Conservation (phyloP, 1,140 invertebrate genomes). For the Megalopta genalis region DNA sequence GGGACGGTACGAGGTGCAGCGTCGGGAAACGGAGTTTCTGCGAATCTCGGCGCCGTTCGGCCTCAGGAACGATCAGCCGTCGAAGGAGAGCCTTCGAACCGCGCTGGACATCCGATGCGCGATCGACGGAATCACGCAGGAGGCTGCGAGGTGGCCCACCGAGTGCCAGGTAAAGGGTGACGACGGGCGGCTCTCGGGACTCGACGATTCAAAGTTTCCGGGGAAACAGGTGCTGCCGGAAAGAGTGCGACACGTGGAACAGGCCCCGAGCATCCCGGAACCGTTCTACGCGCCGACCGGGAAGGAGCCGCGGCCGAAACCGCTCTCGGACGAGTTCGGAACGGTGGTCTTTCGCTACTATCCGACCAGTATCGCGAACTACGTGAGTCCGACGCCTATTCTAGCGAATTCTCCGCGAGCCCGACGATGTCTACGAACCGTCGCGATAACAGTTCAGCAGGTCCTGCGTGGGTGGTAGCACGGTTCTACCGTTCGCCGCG, state of each 20-base stretch:
- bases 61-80: slow-evolving; percentile 62
- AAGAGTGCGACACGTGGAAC: slow-evolving; percentile 87
- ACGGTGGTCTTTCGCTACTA: slow-evolving; percentile 92
- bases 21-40: slow-evolving; percentile 67
- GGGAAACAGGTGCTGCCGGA: too few relatives aligned
- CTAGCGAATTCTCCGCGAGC: not conserved
- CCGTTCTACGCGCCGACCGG: slow-evolving; percentile 89
- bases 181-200: too few relatives aligned
- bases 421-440: not conserved
- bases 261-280: slow-evolving; percentile 86
- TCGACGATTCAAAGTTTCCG: too few relatives aligned
- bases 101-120: slow-evolving; percentile 71
- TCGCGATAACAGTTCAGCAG: slow-evolving; percentile 86
- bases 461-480: slow-evolving; percentile 74
- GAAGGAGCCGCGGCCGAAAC: slow-evolving; percentile 90
- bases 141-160: slow-evolving; percentile 91
- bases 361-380: slow-evolving; percentile 91
- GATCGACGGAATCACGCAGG: slow-evolving; percentile 83
- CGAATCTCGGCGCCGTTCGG: slow-evolving; percentile 62
- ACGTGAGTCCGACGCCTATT: slow-evolving; percentile 83
- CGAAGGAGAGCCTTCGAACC: slow-evolving; percentile 66
- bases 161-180: slow-evolving; percentile 89
- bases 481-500: slow-evolving; percentile 41
- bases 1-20: slow-evolving; percentile 61
- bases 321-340: slow-evolving; percentile 91